These are phyloP conservation scores for Dasypogon diadema DNA, from an alignment of 2,888 invertebrate genomes.

Conservation along the genomic window DNA sequence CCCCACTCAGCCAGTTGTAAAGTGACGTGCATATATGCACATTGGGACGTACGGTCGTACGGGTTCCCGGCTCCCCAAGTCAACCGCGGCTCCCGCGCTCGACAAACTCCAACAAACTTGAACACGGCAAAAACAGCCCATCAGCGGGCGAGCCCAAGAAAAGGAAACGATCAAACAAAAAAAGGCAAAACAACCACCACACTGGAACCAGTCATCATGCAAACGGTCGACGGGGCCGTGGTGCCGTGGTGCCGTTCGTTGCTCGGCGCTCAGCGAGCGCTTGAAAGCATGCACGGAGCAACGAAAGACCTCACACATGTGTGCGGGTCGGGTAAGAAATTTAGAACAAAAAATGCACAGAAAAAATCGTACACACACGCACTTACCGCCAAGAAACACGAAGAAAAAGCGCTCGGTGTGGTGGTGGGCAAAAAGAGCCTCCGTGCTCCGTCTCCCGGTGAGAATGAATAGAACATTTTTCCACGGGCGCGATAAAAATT, in stretches of 20 bases:
- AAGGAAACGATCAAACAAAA: constrained; percentile 45
- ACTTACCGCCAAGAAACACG: constrained; percentile 9
- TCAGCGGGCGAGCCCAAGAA: constrained; percentile 33
- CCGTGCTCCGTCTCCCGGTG: background rate
- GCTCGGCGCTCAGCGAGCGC: background rate
- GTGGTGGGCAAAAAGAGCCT: background rate
- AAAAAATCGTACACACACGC: constrained; percentile 45
- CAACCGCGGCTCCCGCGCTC: background rate
- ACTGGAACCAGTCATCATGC: constrained; percentile 34
- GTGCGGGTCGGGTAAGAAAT: background rate
- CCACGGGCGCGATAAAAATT: constrained; percentile 6
- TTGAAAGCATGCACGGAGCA: background rate
- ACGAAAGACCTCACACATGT: background rate
- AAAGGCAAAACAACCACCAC: constrained; percentile 24
- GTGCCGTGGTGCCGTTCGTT: background rate
- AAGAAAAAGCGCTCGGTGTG: constrained; percentile 11
- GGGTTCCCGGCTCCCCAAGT: constrained; percentile 2
- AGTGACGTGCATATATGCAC: constrained; percentile 43
- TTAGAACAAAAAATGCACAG: constrained; percentile 28
- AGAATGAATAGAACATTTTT: constrained; percentile 6
- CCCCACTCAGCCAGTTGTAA: background rate
- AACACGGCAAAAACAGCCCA: constrained; percentile 3
- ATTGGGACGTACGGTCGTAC: background rate
- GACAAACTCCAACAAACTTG: background rate
- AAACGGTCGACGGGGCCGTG: constrained; percentile 6